These are phyloP conservation scores for Lamproptera curius DNA, from an alignment of 2,888 invertebrate genomes.

Conservation along the genomic window DNA sequence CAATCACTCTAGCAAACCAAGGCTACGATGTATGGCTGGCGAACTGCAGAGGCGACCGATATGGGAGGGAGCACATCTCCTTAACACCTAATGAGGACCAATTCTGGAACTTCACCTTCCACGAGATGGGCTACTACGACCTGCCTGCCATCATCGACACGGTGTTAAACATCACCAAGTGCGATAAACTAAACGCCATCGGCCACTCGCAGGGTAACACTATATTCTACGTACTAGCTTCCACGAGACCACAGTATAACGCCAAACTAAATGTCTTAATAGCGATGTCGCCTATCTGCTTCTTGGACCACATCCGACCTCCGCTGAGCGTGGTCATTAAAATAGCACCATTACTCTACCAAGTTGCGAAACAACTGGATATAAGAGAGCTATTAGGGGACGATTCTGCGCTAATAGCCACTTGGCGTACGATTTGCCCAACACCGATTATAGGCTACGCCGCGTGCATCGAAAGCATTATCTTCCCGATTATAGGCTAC, in stretches of 20 bases:
- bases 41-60: constrained; percentile 77
- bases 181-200: constrained; percentile 74
- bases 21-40: constrained; percentile 48
- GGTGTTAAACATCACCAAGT: constrained; percentile 53
- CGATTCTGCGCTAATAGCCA: background rate
- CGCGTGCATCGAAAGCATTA: constrained; percentile 17
- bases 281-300: constrained; percentile 77
- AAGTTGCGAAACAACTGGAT: constrained; percentile 42
- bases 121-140: constrained; percentile 83
- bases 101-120: constrained; percentile 78
- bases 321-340: constrained; percentile 35
- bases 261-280: constrained; percentile 67
- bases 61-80: constrained; percentile 69
- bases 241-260: constrained; percentile 72
- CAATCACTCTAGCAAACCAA: constrained; percentile 27
- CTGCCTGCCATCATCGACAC: constrained; percentile 77
- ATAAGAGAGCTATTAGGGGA: constrained; percentile 26
- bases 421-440: constrained; percentile 18
- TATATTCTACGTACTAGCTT: constrained; percentile 68
- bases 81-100: constrained; percentile 43
- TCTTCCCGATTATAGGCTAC: constrained; percentile 23
- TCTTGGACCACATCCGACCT: constrained; percentile 45
- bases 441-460: constrained; percentile 17
- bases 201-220: constrained; percentile 83
- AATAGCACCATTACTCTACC: constrained; percentile 37